A percentile compares a stretch with the other conserved stretches of the same genome.
Evolutionary conservation across 2,888 invertebrate species (phyloP).

Genomic region (Tenthredo notha): DNA sequence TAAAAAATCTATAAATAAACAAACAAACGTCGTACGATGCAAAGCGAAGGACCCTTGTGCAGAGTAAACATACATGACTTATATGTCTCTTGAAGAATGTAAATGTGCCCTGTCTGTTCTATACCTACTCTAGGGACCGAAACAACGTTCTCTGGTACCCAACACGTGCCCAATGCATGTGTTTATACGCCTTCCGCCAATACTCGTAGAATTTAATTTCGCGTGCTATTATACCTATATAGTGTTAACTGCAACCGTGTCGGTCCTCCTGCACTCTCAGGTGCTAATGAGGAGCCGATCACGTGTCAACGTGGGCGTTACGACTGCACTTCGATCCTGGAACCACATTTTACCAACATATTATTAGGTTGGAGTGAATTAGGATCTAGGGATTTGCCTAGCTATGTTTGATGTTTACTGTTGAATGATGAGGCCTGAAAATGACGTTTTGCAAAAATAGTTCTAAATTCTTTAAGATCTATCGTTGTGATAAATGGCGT

Average conservation of each 20-base stretch:
- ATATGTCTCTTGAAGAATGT: not conserved
- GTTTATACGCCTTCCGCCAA: constrained; percentile 7
- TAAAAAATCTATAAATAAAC: not conserved
- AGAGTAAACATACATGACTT: not conserved
- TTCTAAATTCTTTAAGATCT: not conserved
- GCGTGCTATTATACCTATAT: constrained; percentile 16
- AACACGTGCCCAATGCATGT: constrained; percentile 33
- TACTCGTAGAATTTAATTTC: not conserved
- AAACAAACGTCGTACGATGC: not conserved
- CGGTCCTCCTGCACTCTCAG: constrained; percentile 18
- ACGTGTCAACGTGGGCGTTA: constrained; percentile 45
- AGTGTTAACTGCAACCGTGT: constrained; percentile 4
- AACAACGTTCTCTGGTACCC: constrained; percentile 10
- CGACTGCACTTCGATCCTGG: constrained; percentile 10
- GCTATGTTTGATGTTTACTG: not conserved
- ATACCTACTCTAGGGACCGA: not conserved
- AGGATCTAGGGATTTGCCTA: not conserved
- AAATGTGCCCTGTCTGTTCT: not conserved
- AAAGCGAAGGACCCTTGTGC: not conserved
- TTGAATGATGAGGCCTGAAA: not conserved
- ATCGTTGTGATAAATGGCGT: not conserved
- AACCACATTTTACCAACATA: constrained; percentile 9
- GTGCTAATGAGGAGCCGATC: constrained; percentile 50
- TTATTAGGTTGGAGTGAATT: not conserved
- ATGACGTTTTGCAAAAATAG: not conserved